Evolutionary conservation across 2,888 invertebrate genomes (phyloP), one percentile per base, ranked within the genome.

Genomic region (Sialis fuliginosa): DNA sequence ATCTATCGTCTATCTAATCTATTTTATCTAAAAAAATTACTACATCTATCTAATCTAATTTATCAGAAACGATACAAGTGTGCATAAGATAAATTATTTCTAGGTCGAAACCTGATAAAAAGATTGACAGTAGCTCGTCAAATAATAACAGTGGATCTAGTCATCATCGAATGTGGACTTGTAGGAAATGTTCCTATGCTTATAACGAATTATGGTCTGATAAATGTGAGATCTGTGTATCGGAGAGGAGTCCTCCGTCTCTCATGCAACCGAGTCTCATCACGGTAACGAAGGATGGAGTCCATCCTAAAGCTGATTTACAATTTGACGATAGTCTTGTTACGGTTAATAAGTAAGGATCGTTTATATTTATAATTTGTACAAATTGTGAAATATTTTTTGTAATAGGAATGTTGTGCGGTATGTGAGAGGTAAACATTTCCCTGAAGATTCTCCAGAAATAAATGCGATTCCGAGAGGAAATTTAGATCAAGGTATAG

Each of bases 181-280:
- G 91, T 66, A 72, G 75, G 49, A 82, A 84, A 63, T 92, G 91
- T 65, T 87, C 88, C 61, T 91, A 84, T 67, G 82, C 86, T 51
- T 88, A 87, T 64, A 86, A 90, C 67, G 81, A 82, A 52, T 73
- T 85, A 60, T 82, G 81, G 76, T 79, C 79, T 52, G 77, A 79
- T 43, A 72, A 73, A 54, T 91, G 91, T 64, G 86, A 86, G 66
- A 85, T 86, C 55, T 91, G 91, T 60, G 79, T 79, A 56, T 77
- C 79, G 50, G 67, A 71, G 47, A 68, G 75, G 50, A 74, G 72
- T 49, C 74, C 74, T 30, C 74, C 77, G 5, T 73, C 75, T 31
- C 58, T 75, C 44, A 71, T 75, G 34, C 77, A 82, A 64, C 80
- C 70, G 49, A 81, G 67, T 57, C 70, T 80, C 44, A 81, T 81